phyloP scores from a whole-genome alignment of 2,797 vertebrate species.

The Halcyon leucocephala region DNA sequence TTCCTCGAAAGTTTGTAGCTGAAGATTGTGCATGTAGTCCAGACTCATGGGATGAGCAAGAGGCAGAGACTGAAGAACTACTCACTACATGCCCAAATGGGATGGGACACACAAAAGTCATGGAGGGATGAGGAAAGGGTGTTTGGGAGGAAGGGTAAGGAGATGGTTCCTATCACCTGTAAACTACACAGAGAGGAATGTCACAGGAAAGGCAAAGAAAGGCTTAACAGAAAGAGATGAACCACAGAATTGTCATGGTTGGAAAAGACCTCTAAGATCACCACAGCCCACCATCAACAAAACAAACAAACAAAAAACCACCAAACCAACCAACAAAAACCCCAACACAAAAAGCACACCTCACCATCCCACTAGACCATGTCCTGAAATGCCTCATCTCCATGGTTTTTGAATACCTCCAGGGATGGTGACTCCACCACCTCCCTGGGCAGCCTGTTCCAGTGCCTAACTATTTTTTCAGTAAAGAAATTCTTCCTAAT shows the following conservation, averaged over 20 bases:
- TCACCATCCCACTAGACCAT: too few relatives aligned
- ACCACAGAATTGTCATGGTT: neutral
- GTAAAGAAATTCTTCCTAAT: too few relatives aligned
- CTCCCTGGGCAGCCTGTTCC: too few relatives aligned
- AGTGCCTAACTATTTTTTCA: too few relatives aligned
- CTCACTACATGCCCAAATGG: neutral
- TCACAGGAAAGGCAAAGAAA: neutral
- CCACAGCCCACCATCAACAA: too few relatives aligned
- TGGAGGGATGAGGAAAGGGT: neutral
- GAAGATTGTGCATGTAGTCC: neutral
- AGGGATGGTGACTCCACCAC: too few relatives aligned
- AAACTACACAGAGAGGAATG: neutral
- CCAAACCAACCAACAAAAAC: too few relatives aligned
- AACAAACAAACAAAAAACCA: too few relatives aligned
- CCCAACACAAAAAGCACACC: too few relatives aligned
- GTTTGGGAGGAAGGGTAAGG: neutral
- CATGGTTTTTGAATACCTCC: too few relatives aligned
- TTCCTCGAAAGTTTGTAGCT: constrained; percentile 15
- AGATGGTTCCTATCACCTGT: neutral
- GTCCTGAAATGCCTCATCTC: too few relatives aligned
- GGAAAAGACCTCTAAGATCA: too few relatives aligned
- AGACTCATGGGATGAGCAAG: neutral
- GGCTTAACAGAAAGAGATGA: neutral
- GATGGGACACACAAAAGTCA: neutral
- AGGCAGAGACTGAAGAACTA: neutral